Percentiles rank a stretch among this genome's conserved stretches.
phyloP scores from a whole-genome alignment of 2,113 vertebrate genomes.

The Tychaedon coryphoeus region DNA sequence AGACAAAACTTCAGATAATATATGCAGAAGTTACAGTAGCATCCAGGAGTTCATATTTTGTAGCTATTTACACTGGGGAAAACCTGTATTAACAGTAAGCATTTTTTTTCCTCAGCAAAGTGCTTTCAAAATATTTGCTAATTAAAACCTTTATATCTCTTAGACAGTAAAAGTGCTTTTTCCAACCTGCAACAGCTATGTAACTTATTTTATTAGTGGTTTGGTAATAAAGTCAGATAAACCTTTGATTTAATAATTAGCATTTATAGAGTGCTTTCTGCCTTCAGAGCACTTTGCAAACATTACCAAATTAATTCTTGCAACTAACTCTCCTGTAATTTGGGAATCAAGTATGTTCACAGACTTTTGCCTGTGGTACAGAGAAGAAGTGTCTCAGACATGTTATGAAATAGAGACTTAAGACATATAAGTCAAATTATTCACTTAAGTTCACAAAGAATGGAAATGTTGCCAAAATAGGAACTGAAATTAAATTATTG shows the following conservation, averaged over 20 bases:
- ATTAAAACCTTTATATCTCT: constrained; percentile 73
- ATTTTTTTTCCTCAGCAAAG: constrained; percentile 32
- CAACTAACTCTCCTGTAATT: constrained; percentile 47
- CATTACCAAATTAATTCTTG: constrained; percentile 65
- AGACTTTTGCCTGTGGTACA: not conserved
- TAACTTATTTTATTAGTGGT: constrained; percentile 62
- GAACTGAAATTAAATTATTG: not conserved
- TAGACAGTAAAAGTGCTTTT: constrained; percentile 63
- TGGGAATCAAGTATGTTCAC: constrained; percentile 8
- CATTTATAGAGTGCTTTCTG: constrained; percentile 54
- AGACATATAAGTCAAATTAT: not conserved
- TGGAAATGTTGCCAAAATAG: not conserved
- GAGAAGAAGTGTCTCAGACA: not conserved
- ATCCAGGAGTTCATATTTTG: constrained; percentile 50
- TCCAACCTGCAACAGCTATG: constrained; percentile 48
- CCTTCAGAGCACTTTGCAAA: constrained; percentile 53
- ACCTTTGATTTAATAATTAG: constrained; percentile 69
- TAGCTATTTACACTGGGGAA: constrained; percentile 49
- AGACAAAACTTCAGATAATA: constrained; percentile 49
- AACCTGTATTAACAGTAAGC: constrained; percentile 53
- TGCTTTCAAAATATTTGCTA: constrained; percentile 55
- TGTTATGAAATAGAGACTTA: constrained; percentile 12
- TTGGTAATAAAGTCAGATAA: constrained; percentile 61
- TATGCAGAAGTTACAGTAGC: constrained; percentile 34
- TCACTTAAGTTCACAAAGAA: not conserved